Percentiles rank a stretch among this genome's conserved stretches.
These are phyloP conservation scores for Carposina sasakii DNA, from an alignment of 1,140 invertebrate genomes.

Conservation along the genomic window DNA sequence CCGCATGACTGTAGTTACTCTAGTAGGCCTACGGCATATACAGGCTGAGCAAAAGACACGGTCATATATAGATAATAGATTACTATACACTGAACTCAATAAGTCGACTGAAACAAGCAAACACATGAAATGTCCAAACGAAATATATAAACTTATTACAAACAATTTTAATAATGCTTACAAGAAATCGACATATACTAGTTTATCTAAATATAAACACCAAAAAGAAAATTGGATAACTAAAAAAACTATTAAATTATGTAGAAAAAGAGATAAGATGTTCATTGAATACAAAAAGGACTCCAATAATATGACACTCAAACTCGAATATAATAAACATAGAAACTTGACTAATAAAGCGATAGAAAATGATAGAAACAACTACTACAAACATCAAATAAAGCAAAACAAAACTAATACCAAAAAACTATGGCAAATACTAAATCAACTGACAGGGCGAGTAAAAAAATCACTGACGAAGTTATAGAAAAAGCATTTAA, in stretches of 20 bases:
- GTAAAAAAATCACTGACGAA: conserved; percentile 13
- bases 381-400: conserved; percentile 16
- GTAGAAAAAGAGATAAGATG: conserved; percentile 16
- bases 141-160: conserved; percentile 1
- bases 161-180: conserved; percentile 6
- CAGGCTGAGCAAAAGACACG: neutral
- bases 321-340: conserved; percentile 23
- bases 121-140: neutral
- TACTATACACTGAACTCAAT: neutral
- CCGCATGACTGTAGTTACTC: neutral
- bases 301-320: conserved; percentile 6
- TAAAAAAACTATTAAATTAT: conserved; percentile 17
- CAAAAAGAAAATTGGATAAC: conserved; percentile 15
- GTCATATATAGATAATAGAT: neutral
- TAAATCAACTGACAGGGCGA: conserved; percentile 16
- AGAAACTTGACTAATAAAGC: conserved; percentile 28
- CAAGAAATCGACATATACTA: conserved; percentile 8
- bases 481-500: neutral
- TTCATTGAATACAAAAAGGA: conserved; percentile 13
- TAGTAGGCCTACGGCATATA: neutral
- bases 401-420: conserved; percentile 13
- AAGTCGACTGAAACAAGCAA: neutral
- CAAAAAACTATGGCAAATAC: conserved; percentile 14
- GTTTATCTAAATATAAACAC: conserved; percentile 6
- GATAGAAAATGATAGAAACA: neutral